Evolutionary conservation across 2,888 invertebrate genomes (phyloP).

Genomic region (Drosophila vallismaia): DNA sequence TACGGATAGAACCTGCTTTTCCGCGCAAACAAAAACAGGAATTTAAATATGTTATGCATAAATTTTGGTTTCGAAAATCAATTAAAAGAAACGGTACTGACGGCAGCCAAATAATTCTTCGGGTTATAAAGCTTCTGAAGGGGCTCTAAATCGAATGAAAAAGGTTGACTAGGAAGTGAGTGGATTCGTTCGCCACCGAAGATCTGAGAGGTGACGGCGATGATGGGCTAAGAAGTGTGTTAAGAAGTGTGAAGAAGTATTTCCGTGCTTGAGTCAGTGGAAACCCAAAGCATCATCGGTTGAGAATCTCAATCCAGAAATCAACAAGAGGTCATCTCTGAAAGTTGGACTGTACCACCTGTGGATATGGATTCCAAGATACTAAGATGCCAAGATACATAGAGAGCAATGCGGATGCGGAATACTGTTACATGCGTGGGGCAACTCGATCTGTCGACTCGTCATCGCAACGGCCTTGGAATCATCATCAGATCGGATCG

Average conservation of each 20-base stretch:
- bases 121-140: slow-evolving; percentile 2
- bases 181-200: slow-evolving; percentile 4
- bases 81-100: slow-evolving; percentile 47
- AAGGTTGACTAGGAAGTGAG: slow-evolving; percentile 38
- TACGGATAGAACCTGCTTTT: slow-evolving; percentile 56
- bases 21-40: slow-evolving; percentile 36
- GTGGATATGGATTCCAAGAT: slow-evolving; percentile 15
- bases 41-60: slow-evolving; percentile 35
- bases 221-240: not conserved
- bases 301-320: slow-evolving; percentile 36
- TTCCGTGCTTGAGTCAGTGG: slow-evolving; percentile 55
- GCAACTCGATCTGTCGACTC: slow-evolving; percentile 20
- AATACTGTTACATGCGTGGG: slow-evolving; percentile 61
- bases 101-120: slow-evolving; percentile 32
- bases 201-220: not conserved
- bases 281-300: slow-evolving; percentile 32
- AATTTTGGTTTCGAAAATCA: slow-evolving; percentile 30
- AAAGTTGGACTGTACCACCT: slow-evolving; percentile 16
- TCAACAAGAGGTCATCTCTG: slow-evolving; percentile 24
- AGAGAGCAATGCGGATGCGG: slow-evolving; percentile 37
- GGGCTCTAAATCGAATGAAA: slow-evolving; percentile 23
- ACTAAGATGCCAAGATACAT: not conserved
- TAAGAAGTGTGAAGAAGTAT: slow-evolving; percentile 19
- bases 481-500: slow-evolving; percentile 9
- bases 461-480: slow-evolving; percentile 55